These are phyloP conservation scores for Hybognathus amarus DNA, from an alignment of 2,797 vertebrate genomes.

Conservation along the genomic window DNA sequence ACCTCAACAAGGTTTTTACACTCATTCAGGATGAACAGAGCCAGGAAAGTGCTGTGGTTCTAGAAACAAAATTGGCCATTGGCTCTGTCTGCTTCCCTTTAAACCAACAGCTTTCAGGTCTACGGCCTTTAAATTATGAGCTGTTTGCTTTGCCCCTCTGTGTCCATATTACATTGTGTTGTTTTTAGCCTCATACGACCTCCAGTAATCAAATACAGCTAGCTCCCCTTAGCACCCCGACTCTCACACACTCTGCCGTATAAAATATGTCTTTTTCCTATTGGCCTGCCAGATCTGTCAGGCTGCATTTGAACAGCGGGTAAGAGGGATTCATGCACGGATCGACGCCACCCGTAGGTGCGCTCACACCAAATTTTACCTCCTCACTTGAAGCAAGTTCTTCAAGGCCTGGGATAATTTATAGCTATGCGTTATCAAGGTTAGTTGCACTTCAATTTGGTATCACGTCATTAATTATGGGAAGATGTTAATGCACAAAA, in stretches of 20 bases:
- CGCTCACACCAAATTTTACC: background rate
- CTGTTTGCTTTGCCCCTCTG: conserved; percentile 83
- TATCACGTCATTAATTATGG: background rate
- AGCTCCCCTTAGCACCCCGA: conserved; percentile 21
- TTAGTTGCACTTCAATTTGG: background rate
- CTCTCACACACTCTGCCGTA: conserved; percentile 70
- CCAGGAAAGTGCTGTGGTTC: background rate
- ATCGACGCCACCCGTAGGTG: conserved; percentile 9
- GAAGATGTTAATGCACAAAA: background rate
- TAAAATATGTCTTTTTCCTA: conserved; percentile 85
- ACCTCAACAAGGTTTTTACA: background rate
- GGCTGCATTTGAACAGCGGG: conserved; percentile 79
- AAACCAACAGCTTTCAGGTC: conserved; percentile 8
- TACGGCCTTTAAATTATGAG: conserved; percentile 75
- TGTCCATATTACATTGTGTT: conserved; percentile 84
- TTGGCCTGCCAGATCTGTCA: conserved; percentile 84
- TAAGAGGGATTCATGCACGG: conserved; percentile 64
- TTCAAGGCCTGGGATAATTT: conserved; percentile 20
- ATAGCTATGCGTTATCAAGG: background rate
- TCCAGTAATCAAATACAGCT: conserved; percentile 82
- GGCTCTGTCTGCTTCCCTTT: conserved; percentile 10
- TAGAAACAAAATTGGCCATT: conserved; percentile 9
- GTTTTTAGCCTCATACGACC: conserved; percentile 84
- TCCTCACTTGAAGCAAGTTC: background rate
- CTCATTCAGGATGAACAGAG: background rate